These are phyloP conservation scores for Avahi laniger DNA, from an alignment of 2,797 vertebrate genomes.

Conservation along the genomic window DNA sequence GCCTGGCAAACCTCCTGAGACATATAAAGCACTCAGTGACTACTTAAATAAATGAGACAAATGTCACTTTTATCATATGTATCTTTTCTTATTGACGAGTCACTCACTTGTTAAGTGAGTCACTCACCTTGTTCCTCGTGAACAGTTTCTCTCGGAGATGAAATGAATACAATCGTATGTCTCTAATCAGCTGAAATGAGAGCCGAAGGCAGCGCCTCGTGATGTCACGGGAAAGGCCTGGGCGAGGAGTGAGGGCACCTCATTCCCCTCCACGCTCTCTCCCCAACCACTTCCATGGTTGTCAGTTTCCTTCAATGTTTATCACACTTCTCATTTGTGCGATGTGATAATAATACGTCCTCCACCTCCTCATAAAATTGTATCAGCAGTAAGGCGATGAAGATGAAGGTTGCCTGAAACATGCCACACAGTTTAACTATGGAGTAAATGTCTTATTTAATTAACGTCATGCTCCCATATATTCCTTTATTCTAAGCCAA, in stretches of 20 bases:
- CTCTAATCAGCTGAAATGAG: background rate
- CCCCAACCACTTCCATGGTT: background rate
- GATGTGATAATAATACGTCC: background rate
- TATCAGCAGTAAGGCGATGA: background rate
- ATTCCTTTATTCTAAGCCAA: background rate
- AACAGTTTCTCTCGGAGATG: background rate
- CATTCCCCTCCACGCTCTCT: background rate
- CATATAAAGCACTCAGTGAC: background rate
- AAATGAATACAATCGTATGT: background rate
- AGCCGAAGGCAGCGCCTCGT: background rate
- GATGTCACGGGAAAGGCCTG: background rate
- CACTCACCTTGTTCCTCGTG: background rate
- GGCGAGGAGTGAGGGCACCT: background rate
- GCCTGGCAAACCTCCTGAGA: background rate
- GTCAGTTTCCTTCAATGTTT: background rate
- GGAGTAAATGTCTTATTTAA: background rate
- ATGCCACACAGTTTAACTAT: background rate
- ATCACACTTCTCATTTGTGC: conserved; percentile 4
- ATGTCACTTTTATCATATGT: background rate
- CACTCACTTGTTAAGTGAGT: background rate
- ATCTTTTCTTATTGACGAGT: background rate
- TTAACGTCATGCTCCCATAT: background rate
- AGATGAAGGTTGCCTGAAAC: background rate
- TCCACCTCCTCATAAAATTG: background rate
- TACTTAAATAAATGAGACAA: background rate